Evolutionary conservation across 2,113 vertebrate species (phyloP).

Genomic region (Oceanodroma tethys): DNA sequence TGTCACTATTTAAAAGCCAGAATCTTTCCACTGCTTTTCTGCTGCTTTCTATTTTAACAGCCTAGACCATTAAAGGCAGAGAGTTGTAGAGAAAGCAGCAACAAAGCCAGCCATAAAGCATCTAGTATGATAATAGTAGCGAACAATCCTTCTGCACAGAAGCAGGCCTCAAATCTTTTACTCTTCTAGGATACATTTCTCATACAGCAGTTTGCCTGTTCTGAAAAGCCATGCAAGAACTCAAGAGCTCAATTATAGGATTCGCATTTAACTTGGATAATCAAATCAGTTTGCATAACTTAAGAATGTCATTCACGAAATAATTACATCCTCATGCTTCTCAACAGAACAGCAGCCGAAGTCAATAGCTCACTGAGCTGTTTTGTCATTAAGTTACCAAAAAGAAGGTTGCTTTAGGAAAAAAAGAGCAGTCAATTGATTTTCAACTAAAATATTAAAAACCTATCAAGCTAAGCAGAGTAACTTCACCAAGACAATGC

Average conservation of each 20-base stretch:
- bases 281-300: slow-evolving; percentile 51
- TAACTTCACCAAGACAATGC: not conserved
- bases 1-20: not conserved
- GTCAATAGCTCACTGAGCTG: slow-evolving; percentile 37
- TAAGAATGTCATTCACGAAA: slow-evolving; percentile 56
- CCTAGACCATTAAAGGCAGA: slow-evolving; percentile 50
- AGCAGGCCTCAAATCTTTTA: slow-evolving; percentile 51
- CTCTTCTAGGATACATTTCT: slow-evolving; percentile 53
- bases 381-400: slow-evolving; percentile 18
- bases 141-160: slow-evolving; percentile 53
- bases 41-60: slow-evolving; percentile 43
- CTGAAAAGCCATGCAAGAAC: slow-evolving; percentile 60
- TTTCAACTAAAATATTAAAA: slow-evolving; percentile 23
- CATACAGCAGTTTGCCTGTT: slow-evolving; percentile 48
- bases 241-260: slow-evolving; percentile 61
- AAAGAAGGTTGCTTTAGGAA: not conserved
- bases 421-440: not conserved
- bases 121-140: slow-evolving; percentile 42
- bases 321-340: slow-evolving; percentile 56
- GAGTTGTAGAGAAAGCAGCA: slow-evolving; percentile 48
- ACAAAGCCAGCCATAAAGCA: slow-evolving; percentile 62
- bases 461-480: not conserved
- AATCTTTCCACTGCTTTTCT: not conserved
- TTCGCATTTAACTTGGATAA: slow-evolving; percentile 47
- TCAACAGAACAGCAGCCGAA: slow-evolving; percentile 30